These are phyloP conservation scores for Brachyptera risi DNA, from an alignment of 2,888 invertebrate species.

Conservation along the genomic window DNA sequence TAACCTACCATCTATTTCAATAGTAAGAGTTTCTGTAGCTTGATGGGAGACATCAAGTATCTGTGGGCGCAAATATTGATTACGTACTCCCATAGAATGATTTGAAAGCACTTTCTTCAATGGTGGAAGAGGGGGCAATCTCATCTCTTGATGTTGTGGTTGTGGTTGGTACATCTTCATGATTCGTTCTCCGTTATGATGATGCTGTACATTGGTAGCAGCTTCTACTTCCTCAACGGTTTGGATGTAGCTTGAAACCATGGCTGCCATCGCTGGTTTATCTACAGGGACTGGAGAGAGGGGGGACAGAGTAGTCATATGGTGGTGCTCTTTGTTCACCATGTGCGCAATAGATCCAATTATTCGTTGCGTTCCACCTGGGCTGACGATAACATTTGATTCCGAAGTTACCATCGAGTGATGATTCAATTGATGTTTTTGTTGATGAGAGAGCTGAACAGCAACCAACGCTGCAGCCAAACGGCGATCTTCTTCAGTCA, in stretches of 20 bases:
- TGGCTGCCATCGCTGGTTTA: slow-evolving; percentile 36
- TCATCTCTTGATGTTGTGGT: slow-evolving; percentile 29
- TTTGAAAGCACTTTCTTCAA: slow-evolving; percentile 37
- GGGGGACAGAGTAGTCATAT: slow-evolving; percentile 28
- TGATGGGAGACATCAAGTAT: slow-evolving; percentile 17
- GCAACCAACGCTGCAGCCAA: slow-evolving; percentile 59
- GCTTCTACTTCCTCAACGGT: slow-evolving; percentile 37
- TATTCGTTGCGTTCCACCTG: slow-evolving; percentile 20
- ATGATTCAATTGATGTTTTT: slow-evolving; percentile 49
- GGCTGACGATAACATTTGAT: slow-evolving; percentile 32
- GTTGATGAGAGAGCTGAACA: slow-evolving; percentile 57
- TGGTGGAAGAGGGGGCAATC: slow-evolving; percentile 37
- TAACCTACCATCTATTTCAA: neutral
- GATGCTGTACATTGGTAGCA: slow-evolving; percentile 22
- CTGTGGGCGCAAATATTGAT: slow-evolving; percentile 26
- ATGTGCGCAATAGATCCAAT: slow-evolving; percentile 8
- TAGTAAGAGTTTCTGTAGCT: neutral
- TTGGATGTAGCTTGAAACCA: slow-evolving; percentile 39
- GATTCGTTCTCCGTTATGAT: slow-evolving; percentile 26
- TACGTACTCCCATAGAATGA: slow-evolving; percentile 25
- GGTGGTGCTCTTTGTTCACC: slow-evolving; percentile 27
- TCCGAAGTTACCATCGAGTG: slow-evolving; percentile 26
- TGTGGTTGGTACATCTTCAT: slow-evolving; percentile 31
- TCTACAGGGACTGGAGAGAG: slow-evolving; percentile 34
- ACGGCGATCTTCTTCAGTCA: slow-evolving; percentile 57